These are phyloP conservation scores for Clarias platycephalus DNA, from an alignment of 2,797 vertebrate genomes.

Conservation along the genomic window DNA sequence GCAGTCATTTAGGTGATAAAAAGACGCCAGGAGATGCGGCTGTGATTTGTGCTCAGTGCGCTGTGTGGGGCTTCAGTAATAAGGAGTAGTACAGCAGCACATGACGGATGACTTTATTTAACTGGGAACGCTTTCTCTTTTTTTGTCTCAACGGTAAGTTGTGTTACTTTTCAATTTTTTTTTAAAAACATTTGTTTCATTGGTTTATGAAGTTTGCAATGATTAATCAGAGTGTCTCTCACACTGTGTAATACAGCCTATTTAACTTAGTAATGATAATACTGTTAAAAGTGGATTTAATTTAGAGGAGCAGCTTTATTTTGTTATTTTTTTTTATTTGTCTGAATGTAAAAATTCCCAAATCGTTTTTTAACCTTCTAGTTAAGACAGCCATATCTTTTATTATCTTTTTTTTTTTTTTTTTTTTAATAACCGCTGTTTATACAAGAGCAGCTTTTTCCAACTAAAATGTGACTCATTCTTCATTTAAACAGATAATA, in stretches of 20 bases:
- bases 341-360: background rate
- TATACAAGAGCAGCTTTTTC: too few relatives aligned
- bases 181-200: background rate
- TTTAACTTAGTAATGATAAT: background rate
- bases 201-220: background rate
- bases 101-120: conserved; percentile 6
- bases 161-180: background rate
- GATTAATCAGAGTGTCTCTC: background rate
- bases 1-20: background rate
- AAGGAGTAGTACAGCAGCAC: background rate
- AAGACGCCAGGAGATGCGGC: background rate
- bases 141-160: conserved; percentile 40
- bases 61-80: background rate
- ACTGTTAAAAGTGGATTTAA: background rate
- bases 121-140: conserved; percentile 34
- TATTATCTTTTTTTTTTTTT: background rate
- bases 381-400: background rate
- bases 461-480: background rate
- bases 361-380: background rate
- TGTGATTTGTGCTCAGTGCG: background rate
- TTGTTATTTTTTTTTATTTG: background rate
- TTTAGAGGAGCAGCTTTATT: background rate
- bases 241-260: background rate
- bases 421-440: background rate
- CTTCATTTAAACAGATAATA: conserved; percentile 31